These are phyloP conservation scores for Melikaiella ostensackeni DNA, from an alignment of 2,888 invertebrate species.

Conservation along the genomic window DNA sequence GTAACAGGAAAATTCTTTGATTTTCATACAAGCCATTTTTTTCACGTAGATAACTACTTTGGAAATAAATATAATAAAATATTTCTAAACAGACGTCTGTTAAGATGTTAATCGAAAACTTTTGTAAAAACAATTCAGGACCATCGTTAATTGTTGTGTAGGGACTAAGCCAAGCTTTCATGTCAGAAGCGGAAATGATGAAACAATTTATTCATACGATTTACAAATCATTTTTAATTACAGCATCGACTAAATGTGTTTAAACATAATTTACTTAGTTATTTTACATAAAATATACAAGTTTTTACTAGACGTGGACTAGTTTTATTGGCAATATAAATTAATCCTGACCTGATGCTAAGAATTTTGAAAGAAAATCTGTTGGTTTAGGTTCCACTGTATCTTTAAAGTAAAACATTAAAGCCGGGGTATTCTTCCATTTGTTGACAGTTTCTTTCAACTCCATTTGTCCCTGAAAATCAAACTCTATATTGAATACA, in stretches of 20 bases:
- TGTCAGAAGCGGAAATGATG: not conserved
- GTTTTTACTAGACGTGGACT: not conserved
- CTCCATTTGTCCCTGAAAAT: conserved; percentile 94
- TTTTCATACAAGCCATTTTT: too few relatives aligned
- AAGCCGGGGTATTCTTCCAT: conserved; percentile 93
- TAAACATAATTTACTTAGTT: conserved; percentile 9
- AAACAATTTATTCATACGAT: conserved; percentile 16
- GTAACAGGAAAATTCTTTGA: too few relatives aligned
- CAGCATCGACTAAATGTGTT: not conserved
- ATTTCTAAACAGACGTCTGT: too few relatives aligned
- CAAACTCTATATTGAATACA: not conserved
- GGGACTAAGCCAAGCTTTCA: too few relatives aligned
- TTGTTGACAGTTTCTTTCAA: conserved; percentile 89
- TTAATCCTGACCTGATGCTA: conserved; percentile 81
- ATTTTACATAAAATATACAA: conserved; percentile 14
- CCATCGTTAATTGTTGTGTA: too few relatives aligned
- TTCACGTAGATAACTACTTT: too few relatives aligned
- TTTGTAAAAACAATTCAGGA: too few relatives aligned
- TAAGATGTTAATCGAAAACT: too few relatives aligned
- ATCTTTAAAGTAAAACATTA: conserved; percentile 93
- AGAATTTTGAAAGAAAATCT: conserved; percentile 95
- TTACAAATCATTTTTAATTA: not conserved
- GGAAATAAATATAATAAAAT: too few relatives aligned
- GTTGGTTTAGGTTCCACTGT: conserved; percentile 90
- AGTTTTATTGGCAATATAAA: not conserved